These are phyloP conservation scores for Cephalophus harveyi DNA, from an alignment of 2,113 vertebrate species.

Conservation along the genomic window DNA sequence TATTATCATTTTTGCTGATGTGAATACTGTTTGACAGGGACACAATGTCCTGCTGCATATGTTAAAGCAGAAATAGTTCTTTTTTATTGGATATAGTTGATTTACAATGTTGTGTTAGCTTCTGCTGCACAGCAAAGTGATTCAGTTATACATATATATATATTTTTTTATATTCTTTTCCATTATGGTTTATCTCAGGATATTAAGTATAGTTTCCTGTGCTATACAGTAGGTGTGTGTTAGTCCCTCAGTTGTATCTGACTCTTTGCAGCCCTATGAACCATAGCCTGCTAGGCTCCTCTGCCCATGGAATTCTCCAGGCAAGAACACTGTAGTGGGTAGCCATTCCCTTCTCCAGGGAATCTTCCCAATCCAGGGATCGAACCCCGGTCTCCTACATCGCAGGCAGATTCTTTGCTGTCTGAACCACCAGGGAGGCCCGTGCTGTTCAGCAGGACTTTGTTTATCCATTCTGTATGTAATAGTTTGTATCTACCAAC, in stretches of 20 bases:
- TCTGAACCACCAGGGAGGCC: not conserved
- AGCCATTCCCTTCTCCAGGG: not conserved
- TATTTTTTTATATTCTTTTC: not conserved
- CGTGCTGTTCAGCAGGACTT: not conserved
- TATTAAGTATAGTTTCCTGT: not conserved
- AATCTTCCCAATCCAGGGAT: not conserved
- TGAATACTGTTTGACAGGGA: not conserved
- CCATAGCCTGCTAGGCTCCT: not conserved
- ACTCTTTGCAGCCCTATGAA: not conserved
- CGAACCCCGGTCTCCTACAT: fast-evolving
- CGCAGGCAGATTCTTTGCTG: not conserved
- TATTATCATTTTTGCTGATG: not conserved
- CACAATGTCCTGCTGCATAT: not conserved
- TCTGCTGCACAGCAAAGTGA: not conserved
- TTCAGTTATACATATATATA: not conserved
- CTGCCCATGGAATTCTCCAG: not conserved
- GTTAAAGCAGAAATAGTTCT: not conserved
- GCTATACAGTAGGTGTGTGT: not conserved
- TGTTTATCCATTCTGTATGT: not conserved
- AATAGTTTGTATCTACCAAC: not conserved
- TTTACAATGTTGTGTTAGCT: not conserved
- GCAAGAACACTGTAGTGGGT: not conserved
- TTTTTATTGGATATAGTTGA: not conserved
- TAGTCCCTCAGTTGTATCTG: not conserved
- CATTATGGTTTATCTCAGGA: not conserved